These are phyloP conservation scores for Daboia siamensis DNA, from an alignment of 2,113 vertebrate species.

Conservation along the genomic window DNA sequence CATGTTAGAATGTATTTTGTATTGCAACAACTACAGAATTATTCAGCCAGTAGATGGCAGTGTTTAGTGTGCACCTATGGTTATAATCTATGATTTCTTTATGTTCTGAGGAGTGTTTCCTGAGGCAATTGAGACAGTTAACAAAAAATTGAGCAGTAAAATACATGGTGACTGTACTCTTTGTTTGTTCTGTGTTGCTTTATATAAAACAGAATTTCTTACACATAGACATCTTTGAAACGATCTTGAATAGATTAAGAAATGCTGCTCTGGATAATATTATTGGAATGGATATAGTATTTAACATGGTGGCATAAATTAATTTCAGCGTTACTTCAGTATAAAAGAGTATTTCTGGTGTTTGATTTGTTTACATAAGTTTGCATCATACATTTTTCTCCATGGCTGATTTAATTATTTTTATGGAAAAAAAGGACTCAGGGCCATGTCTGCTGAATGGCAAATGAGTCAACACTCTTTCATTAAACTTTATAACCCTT, in stretches of 20 bases:
- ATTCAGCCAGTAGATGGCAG: too few species aligned
- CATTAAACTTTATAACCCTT: background rate
- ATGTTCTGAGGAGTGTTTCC: too few species aligned
- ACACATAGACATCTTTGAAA: background rate
- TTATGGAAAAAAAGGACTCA: background rate
- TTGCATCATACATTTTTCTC: background rate
- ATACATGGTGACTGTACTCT: too few species aligned
- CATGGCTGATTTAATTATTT: background rate
- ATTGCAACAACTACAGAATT: too few species aligned
- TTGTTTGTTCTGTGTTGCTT: too few species aligned
- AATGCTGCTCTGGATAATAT: background rate
- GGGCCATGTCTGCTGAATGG: background rate
- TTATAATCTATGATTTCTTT: too few species aligned
- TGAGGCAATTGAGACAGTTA: too few species aligned
- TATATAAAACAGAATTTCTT: too few species aligned
- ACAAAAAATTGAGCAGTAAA: too few species aligned
- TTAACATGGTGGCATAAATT: conserved; percentile 18
- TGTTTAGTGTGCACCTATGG: too few species aligned
- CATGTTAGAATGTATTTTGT: too few species aligned
- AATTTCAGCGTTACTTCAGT: background rate
- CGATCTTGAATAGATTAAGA: background rate
- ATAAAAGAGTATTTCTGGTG: background rate
- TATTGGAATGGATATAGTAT: background rate
- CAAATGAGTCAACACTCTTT: background rate
- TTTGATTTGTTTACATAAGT: conserved; percentile 11